Conservation (phyloP, 2,888 invertebrate species). For the Meiosimyza platycephala region DNA sequence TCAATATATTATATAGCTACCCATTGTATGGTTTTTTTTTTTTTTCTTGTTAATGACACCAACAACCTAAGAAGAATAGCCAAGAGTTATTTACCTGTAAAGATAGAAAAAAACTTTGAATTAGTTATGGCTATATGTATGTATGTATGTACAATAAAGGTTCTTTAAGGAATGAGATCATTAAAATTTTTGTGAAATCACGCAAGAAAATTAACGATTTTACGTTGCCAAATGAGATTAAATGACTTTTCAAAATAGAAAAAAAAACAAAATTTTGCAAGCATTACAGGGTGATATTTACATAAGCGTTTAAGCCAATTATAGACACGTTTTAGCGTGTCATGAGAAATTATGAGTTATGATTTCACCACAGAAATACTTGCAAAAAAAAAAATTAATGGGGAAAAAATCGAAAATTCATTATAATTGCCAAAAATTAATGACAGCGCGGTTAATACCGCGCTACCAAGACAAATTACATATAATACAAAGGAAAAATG, state of each 20-base stretch:
- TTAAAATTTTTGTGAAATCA: constrained; percentile 6
- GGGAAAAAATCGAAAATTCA: neutral
- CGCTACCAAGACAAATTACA: constrained; percentile 2
- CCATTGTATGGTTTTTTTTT: too few relatives aligned
- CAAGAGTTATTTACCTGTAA: constrained; percentile 55
- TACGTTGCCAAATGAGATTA: neutral
- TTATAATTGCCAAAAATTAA: constrained; percentile 22
- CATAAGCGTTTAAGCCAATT: constrained; percentile 31
- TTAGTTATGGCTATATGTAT: constrained; percentile 20
- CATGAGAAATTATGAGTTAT: neutral
- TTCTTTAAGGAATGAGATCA: neutral
- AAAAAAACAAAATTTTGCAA: neutral
- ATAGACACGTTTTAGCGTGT: neutral
- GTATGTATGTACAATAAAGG: neutral
- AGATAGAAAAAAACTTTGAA: constrained; percentile 44
- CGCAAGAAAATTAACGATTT: constrained; percentile 10
- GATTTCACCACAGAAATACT: constrained; percentile 11
- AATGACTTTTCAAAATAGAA: constrained; percentile 8
- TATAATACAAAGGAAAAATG: constrained; percentile 1
- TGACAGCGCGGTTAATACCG: constrained; percentile 1
- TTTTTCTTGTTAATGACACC: neutral
- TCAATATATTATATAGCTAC: neutral
- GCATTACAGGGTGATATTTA: constrained; percentile 13
- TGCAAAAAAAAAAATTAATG: neutral
- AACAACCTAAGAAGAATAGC: neutral